phyloP scores from a whole-genome alignment of 2,113 vertebrate genomes.

The Pangasianodon gigas region DNA sequence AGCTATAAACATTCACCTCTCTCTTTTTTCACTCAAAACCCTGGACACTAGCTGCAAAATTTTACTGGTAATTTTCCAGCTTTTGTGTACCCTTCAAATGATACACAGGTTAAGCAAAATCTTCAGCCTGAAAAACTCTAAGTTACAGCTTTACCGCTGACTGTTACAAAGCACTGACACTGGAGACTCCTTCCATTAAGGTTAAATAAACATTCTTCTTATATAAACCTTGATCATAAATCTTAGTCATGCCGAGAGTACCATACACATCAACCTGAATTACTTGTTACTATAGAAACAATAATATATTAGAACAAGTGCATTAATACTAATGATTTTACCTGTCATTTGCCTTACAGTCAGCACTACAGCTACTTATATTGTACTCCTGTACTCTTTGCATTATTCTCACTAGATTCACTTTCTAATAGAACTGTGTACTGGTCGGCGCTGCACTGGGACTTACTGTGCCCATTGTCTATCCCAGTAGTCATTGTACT shows the following conservation, averaged over 20 bases:
- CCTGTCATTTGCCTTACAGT: neutral
- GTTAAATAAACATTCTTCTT: neutral
- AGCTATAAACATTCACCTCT: neutral
- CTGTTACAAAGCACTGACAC: neutral
- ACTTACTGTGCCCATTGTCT: no score
- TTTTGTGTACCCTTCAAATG: neutral
- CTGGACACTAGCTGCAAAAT: neutral
- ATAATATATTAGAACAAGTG: neutral
- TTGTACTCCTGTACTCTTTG: no score
- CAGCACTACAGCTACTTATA: no score
- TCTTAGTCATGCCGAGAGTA: neutral
- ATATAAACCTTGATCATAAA: neutral
- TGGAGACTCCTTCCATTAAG: neutral
- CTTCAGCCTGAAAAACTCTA: neutral
- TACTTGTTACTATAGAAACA: neutral
- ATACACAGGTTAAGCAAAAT: no score
- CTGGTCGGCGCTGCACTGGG: no score
- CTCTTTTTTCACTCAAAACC: neutral
- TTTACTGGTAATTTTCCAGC: neutral
- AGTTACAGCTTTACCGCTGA: neutral
- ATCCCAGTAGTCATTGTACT: no score
- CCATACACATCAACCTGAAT: neutral
- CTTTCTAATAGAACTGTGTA: no score
- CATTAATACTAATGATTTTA: neutral
- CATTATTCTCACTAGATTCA: no score